Evolutionary conservation across 2,113 vertebrate genomes (phyloP).

Genomic region (Entomyzon cyanotis): DNA sequence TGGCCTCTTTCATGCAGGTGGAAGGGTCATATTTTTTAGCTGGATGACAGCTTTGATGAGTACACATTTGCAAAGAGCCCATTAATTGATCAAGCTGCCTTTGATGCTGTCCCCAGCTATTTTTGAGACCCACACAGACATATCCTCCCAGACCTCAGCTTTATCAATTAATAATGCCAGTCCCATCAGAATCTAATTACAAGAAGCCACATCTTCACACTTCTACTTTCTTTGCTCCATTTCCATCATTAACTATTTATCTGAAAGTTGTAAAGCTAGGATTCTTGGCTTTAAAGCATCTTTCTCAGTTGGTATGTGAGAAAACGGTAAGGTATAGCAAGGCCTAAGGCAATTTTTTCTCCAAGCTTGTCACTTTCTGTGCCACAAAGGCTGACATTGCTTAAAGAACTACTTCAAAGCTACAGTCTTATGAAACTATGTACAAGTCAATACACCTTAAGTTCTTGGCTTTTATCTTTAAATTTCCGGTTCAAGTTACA

Average conservation of each 20-base stretch:
- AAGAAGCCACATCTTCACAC: constrained; percentile 92
- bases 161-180: constrained; percentile 99
- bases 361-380: constrained; percentile 80
- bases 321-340: constrained; percentile 75
- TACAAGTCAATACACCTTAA: constrained; percentile 85
- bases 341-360: constrained; percentile 82
- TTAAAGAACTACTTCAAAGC: constrained; percentile 75
- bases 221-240: constrained; percentile 85
- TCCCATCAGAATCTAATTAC: constrained; percentile 98
- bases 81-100: constrained; percentile 97
- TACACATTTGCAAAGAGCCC: constrained; percentile 89
- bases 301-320: constrained; percentile 69
- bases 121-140: constrained; percentile 91
- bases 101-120: constrained; percentile 97
- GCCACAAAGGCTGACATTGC: constrained; percentile 78
- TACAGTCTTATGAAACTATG: constrained; percentile 67
- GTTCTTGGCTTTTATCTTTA: constrained; percentile 85
- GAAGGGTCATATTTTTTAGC: constrained; percentile 86
- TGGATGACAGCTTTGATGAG: constrained; percentile 96
- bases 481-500: constrained; percentile 81
- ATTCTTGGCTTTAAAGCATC: constrained; percentile 81
- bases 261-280: constrained; percentile 87
- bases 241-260: constrained; percentile 98
- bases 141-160: constrained; percentile 88
- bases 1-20: constrained; percentile 87